Conservation (phyloP, 2,113 vertebrate genomes). For the Cinclus mexicanus region DNA sequence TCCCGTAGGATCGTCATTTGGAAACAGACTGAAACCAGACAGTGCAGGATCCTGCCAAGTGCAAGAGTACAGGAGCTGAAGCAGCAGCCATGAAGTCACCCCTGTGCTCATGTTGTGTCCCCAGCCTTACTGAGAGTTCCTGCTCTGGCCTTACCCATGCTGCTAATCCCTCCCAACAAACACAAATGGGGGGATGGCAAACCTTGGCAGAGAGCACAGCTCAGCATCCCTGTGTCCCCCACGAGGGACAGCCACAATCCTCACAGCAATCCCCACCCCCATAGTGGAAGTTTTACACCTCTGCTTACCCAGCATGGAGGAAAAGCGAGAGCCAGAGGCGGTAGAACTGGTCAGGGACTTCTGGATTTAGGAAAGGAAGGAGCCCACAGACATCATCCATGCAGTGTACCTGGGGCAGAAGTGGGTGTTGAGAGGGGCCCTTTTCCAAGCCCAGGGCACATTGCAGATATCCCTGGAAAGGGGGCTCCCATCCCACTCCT, state of each 20-base stretch:
- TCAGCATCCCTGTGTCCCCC: background rate
- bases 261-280: background rate
- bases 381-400: slow-evolving; percentile 98
- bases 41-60: slow-evolving; percentile 92
- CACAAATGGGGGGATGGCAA: background rate
- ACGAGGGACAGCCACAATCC: background rate
- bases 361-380: slow-evolving; percentile 95
- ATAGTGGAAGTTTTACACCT: background rate
- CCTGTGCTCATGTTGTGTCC: background rate
- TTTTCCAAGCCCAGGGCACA: background rate
- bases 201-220: background rate
- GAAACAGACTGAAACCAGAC: slow-evolving; percentile 94
- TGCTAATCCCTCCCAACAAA: background rate
- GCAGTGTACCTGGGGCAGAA: slow-evolving; percentile 88
- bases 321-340: slow-evolving; percentile 98
- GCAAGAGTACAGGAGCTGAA: slow-evolving; percentile 39
- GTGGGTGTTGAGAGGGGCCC: background rate
- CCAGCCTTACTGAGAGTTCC: background rate
- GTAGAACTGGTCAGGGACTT: slow-evolving; percentile 98
- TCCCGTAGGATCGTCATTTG: slow-evolving; percentile 98
- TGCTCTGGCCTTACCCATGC: background rate
- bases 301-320: slow-evolving; percentile 91
- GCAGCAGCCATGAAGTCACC: background rate
- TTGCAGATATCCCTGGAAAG: background rate
- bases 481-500: background rate